Evolutionary conservation across 2,797 vertebrate species (phyloP).

Genomic region (Potorous gilbertii): DNA sequence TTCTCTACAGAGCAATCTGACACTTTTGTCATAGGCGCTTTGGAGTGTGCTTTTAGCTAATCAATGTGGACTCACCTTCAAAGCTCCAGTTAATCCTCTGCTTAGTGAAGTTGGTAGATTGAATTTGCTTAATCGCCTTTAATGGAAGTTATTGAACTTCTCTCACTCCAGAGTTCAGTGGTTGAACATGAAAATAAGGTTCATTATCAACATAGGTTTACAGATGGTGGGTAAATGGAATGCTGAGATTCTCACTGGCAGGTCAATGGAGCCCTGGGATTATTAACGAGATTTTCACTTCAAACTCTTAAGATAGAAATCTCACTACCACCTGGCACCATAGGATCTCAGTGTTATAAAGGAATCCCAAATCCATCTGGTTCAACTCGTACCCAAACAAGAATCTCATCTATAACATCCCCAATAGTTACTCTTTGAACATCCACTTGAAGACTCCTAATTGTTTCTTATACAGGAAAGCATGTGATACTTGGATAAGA

Average conservation of each 20-base stretch:
- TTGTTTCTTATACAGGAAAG: not conserved
- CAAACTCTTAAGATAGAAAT: not conserved
- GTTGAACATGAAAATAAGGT: not conserved
- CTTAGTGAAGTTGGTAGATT: slow-evolving; percentile 40
- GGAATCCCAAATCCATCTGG: not conserved
- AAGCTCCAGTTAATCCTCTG: slow-evolving; percentile 57
- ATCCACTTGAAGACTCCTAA: not conserved
- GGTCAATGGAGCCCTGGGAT: not conserved
- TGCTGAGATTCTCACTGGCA: not conserved
- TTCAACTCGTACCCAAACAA: not conserved
- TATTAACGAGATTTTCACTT: not conserved
- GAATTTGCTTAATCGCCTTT: slow-evolving; percentile 42
- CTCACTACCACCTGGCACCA: not conserved
- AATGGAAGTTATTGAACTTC: slow-evolving; percentile 41
- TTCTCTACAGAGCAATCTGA: slow-evolving; percentile 43
- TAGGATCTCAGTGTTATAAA: not conserved
- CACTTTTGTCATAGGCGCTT: slow-evolving; percentile 47
- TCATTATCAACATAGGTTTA: slow-evolving; percentile 4
- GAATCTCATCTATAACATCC: not conserved
- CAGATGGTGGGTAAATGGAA: not conserved
- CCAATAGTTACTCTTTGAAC: not conserved
- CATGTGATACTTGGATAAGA: not conserved
- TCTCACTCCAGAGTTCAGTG: slow-evolving; percentile 8
- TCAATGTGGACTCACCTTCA: slow-evolving; percentile 50
- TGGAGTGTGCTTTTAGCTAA: slow-evolving; percentile 42